Percentiles rank a stretch among this genome's conserved stretches.
phyloP scores from a whole-genome alignment of 2,888 invertebrate species.

The Yponomeuta plumbellus region DNA sequence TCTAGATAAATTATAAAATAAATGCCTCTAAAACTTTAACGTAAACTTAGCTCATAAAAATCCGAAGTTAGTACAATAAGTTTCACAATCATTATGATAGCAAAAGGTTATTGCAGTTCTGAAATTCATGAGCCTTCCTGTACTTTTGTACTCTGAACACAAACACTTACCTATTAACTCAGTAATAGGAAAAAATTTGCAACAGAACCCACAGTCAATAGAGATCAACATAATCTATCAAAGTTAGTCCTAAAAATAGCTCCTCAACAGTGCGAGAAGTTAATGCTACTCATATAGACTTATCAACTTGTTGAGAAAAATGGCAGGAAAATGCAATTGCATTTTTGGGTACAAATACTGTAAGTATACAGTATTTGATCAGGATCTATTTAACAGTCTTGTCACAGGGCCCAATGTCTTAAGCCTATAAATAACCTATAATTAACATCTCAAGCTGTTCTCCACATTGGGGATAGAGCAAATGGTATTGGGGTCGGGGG shows the following conservation, averaged over 20 bases:
- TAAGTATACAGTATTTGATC: too few relatives aligned
- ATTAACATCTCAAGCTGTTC: constrained; percentile 31
- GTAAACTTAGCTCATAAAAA: neutral
- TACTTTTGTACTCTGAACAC: neutral
- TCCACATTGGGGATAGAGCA: constrained; percentile 40
- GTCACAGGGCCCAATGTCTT: neutral
- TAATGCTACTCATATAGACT: neutral
- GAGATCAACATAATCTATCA: neutral
- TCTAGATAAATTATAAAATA: neutral
- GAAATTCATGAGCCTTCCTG: neutral
- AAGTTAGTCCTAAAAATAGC: neutral
- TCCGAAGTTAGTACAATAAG: neutral
- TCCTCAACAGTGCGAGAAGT: constrained; percentile 1
- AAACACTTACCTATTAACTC: constrained; percentile 28
- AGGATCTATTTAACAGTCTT: neutral
- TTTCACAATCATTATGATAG: neutral
- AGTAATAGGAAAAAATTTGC: constrained; percentile 27
- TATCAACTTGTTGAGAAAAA: neutral
- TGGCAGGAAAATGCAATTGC: too few relatives aligned
- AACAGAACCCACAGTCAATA: neutral
- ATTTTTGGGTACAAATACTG: neutral
- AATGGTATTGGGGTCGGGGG: constrained; percentile 34
- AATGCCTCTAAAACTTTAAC: neutral
- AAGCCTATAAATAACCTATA: constrained; percentile 1
- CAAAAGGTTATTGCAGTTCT: neutral